Base-by-base conservation (phyloP, 2,888 invertebrate species). In the Amblyteles armatorius region DNA sequence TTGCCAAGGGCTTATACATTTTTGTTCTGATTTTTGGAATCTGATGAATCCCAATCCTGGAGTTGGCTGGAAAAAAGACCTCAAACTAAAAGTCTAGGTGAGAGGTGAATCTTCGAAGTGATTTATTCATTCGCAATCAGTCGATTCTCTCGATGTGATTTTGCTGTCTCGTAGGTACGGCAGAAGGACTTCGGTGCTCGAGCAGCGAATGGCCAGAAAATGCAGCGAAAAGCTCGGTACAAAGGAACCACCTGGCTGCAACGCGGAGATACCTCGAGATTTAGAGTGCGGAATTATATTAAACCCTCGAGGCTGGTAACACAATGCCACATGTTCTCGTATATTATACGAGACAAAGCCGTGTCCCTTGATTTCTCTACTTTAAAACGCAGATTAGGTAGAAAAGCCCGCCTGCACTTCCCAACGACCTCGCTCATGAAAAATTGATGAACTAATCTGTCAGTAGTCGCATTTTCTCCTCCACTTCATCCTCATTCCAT, bases 371-470 rank as follows among this genome's bases (percentile, higher is more conserved):
- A 84, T 82, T 84, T 84, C 65, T 87, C 88, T 88, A 90, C 89
- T 89, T 90, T 90, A 89, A 90, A 88, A 88, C 87, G 87, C 88
- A 83, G 88, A 88, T 90, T 88, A 89, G 86, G 86, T 40, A 40
- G 77, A 33, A 55, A 48, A 36, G 55, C 40, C 52, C 22, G 29
- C 6, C 29, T 33, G 13, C n/a, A 13, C 44, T 50, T 65, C 22
- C 67, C 26, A 63, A 22, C 52, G 40, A 55, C 29, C 44, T 40
- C 7, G 52, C 88, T 90, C 90, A 88, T 91, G 90, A 89, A 91
- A 91, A 87, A 90, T 90, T 90, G 88, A 91, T 89, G 88, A 90
- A 90, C 86, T 87, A 89, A 90, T 84, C 84, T 74, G 73, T 65
- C 81, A 36, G 73, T 74, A 69, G 50, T 73, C 63, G 22, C 60